A percentile compares a stretch with the other conserved stretches of the same genome.
These are phyloP conservation scores for Aptenodytes patagonicus DNA, from an alignment of 2,113 vertebrate genomes.

Conservation along the genomic window DNA sequence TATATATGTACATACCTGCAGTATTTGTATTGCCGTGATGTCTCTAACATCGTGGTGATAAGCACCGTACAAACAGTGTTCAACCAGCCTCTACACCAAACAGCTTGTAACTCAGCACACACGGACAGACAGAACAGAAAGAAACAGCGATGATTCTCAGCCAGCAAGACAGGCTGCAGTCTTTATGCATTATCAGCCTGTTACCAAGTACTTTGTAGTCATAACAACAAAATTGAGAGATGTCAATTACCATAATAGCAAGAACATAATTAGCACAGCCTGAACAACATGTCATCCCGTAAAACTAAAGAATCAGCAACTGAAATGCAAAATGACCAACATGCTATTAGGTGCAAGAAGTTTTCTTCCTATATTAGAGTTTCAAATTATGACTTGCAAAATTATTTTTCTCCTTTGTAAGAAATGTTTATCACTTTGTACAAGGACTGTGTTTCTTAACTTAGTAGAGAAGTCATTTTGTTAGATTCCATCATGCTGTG, in stretches of 20 bases:
- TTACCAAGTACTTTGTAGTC: neutral
- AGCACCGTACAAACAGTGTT: neutral
- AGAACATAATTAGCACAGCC: constrained; percentile 37
- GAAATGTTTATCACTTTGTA: neutral
- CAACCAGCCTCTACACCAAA: neutral
- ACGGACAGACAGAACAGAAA: neutral
- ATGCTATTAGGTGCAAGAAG: neutral
- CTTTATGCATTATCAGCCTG: neutral
- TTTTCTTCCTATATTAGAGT: neutral
- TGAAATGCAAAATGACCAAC: neutral
- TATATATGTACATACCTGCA: neutral
- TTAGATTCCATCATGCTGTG: neutral
- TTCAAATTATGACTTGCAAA: neutral
- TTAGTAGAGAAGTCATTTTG: neutral
- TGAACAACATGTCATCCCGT: neutral
- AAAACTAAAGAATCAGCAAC: constrained; percentile 20
- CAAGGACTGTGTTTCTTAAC: neutral
- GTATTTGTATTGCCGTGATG: neutral
- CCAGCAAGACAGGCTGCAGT: neutral
- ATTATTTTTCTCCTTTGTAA: neutral
- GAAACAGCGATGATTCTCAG: neutral
- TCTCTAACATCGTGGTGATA: neutral
- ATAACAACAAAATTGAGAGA: constrained; percentile 31
- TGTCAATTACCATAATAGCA: neutral
- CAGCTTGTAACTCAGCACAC: neutral